Percentiles rank a stretch among this genome's conserved stretches.
These are phyloP conservation scores for Tenthredo mesomela DNA, from an alignment of 2,888 invertebrate genomes.

Conservation along the genomic window DNA sequence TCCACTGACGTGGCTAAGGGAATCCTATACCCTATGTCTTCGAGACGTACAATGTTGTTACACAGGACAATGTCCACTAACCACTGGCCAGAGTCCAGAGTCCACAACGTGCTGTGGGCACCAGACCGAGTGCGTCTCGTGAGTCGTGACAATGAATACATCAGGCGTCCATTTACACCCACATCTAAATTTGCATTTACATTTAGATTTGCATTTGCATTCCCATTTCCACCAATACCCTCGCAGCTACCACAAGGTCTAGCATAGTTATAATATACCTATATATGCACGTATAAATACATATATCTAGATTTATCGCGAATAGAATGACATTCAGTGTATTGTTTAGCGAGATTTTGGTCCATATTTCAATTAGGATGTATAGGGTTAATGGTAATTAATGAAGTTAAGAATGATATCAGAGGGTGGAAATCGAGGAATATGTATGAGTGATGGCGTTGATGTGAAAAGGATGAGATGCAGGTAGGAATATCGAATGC, in stretches of 20 bases:
- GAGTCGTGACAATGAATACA: conserved; percentile 50
- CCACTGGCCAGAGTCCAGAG: conserved; percentile 30
- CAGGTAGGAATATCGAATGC: conserved; percentile 35
- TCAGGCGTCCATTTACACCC: conserved; percentile 48
- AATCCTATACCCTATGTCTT: conserved; percentile 18
- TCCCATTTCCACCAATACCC: conserved; percentile 29
- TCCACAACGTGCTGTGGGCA: conserved; percentile 44
- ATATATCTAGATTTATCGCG: neutral
- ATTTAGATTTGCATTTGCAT: conserved; percentile 51
- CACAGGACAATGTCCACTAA: conserved; percentile 37
- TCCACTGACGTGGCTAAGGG: too few species aligned
- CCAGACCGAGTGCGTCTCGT: conserved; percentile 43
- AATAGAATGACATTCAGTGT: neutral
- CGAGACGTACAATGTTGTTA: conserved; percentile 25
- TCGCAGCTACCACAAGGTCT: neutral
- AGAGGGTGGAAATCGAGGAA: neutral
- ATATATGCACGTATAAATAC: neutral
- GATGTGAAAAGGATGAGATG: neutral
- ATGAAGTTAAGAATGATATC: neutral
- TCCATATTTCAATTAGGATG: neutral
- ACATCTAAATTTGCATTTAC: conserved; percentile 49
- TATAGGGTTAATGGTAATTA: neutral
- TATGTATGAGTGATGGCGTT: neutral
- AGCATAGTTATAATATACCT: neutral
- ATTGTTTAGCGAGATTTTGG: neutral